Conservation (phyloP, 2,888 invertebrate species). For the Acanthosepion esculentum region DNA sequence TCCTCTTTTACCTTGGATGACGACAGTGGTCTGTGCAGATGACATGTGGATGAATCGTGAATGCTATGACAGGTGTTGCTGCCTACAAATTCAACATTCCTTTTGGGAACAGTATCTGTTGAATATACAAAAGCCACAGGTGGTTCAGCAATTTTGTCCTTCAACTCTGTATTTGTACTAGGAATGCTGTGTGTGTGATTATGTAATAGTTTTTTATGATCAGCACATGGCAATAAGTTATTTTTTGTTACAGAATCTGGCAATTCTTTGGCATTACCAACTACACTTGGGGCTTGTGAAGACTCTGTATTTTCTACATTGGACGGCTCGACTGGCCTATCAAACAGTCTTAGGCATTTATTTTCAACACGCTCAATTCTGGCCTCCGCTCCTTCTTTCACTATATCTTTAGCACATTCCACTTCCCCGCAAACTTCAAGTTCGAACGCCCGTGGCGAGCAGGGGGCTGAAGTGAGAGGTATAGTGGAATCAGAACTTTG, state of each 20-base stretch:
- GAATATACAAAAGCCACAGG: constrained; percentile 37
- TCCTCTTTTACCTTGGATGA: constrained; percentile 37
- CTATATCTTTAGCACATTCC: constrained; percentile 59
- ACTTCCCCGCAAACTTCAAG: constrained; percentile 61
- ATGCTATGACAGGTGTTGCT: constrained; percentile 44
- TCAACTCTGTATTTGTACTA: not conserved
- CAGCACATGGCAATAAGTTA: constrained; percentile 34
- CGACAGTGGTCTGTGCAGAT: constrained; percentile 39
- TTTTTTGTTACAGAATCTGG: not conserved
- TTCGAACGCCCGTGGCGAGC: constrained; percentile 54
- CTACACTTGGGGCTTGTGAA: not conserved
- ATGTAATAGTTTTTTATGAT: constrained; percentile 45
- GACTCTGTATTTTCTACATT: constrained; percentile 47
- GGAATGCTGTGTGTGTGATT: constrained; percentile 46
- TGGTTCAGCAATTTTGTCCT: constrained; percentile 40
- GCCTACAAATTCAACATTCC: constrained; percentile 33
- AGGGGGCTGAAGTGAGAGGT: constrained; percentile 49
- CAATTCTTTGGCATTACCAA: not conserved
- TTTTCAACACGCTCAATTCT: constrained; percentile 64
- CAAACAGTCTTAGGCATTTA: constrained; percentile 52
- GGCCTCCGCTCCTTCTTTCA: constrained; percentile 62
- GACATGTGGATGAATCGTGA: constrained; percentile 44
- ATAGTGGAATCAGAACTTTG: constrained; percentile 49
- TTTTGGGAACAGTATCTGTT: not conserved
- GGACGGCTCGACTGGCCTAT: constrained; percentile 46